These are phyloP conservation scores for Cheirogaleus medius DNA, from an alignment of 2,113 vertebrate genomes.

Conservation along the genomic window DNA sequence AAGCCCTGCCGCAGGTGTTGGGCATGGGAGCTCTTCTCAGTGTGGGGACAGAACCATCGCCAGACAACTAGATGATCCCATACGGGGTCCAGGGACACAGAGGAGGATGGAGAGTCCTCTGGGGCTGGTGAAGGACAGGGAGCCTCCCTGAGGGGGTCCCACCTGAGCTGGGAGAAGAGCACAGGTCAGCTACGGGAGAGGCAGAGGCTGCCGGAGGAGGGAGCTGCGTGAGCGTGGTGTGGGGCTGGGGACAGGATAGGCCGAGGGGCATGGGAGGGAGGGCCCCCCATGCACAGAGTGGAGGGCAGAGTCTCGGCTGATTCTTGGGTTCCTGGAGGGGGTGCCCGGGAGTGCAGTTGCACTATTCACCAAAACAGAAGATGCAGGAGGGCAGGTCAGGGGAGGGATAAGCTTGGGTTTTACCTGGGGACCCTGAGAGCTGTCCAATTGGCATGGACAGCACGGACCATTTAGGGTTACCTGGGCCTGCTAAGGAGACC, in stretches of 20 bases:
- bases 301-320: neutral
- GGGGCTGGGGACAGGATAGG: neutral
- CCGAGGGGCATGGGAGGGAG: accelerated
- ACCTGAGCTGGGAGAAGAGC: neutral
- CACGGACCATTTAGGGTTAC: neutral
- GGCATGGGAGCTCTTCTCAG: neutral
- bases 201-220: accelerated
- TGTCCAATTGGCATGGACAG: neutral
- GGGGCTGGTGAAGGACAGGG: neutral
- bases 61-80: neutral
- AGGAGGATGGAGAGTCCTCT: accelerated
- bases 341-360: neutral
- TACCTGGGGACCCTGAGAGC: neutral
- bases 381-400: neutral
- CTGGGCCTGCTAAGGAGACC: constrained; percentile 23
- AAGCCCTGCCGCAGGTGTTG: neutral
- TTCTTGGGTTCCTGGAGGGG: neutral
- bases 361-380: neutral
- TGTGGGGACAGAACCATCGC: neutral
- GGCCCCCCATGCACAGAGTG: accelerated
- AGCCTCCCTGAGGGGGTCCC: neutral
- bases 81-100: neutral
- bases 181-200: neutral
- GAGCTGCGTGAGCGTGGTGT: accelerated
- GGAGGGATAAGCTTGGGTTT: neutral